Conservation (phyloP, 2,113 vertebrate species). For the Eidolon helvum region DNA sequence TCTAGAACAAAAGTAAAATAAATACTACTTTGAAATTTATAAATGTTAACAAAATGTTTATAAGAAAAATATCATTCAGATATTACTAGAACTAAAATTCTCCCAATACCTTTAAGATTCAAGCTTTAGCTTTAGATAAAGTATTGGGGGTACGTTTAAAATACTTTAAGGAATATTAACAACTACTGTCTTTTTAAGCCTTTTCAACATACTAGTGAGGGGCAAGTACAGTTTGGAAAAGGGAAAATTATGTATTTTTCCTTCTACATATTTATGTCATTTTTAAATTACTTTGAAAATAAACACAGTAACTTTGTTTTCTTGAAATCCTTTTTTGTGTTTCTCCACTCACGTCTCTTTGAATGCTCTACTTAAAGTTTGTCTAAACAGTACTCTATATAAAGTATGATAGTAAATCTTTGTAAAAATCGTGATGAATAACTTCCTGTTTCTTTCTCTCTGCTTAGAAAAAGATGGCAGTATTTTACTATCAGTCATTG, state of each 20-base stretch:
- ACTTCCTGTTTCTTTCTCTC: conserved; percentile 24
- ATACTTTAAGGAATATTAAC: conserved; percentile 59
- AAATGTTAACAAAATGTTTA: conserved; percentile 61
- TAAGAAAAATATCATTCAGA: conserved; percentile 22
- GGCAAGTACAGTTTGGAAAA: conserved; percentile 56
- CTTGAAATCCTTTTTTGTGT: conserved; percentile 39
- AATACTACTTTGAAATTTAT: conserved; percentile 74
- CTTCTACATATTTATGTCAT: conserved; percentile 42
- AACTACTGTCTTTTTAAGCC: conserved; percentile 53
- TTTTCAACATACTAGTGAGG: conserved; percentile 62
- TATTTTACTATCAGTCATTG: conserved; percentile 48
- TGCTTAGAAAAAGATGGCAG: conserved; percentile 19
- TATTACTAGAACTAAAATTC: conserved; percentile 38
- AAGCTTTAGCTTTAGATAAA: conserved; percentile 47
- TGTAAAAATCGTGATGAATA: conserved; percentile 32
- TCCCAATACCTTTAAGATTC: conserved; percentile 8
- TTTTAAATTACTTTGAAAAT: conserved; percentile 39
- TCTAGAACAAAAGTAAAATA: conserved; percentile 75
- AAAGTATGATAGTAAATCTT: conserved; percentile 68
- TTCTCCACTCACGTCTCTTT: conserved; percentile 60
- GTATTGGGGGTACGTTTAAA: conserved; percentile 59
- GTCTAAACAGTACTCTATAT: conserved; percentile 60
- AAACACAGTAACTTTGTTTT: conserved; percentile 63
- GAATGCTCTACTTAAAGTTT: conserved; percentile 53
- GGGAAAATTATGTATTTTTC: conserved; percentile 67